Evolutionary conservation across 2,113 vertebrate genomes (phyloP).

Genomic region (Myotis brandtii): DNA sequence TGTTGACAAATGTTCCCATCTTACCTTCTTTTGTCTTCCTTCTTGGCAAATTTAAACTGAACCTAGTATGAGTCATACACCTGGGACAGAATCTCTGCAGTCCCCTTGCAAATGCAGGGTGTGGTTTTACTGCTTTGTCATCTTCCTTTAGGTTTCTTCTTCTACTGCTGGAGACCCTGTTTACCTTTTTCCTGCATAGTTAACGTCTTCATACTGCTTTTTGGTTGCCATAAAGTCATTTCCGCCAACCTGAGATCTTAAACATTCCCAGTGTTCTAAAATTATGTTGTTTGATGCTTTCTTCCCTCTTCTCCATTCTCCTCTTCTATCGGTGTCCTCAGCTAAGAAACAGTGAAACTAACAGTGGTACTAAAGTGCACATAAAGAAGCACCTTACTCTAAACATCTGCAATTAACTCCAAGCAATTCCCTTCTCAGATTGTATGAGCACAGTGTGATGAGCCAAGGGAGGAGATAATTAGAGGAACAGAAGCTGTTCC

Average conservation of each 20-base stretch:
- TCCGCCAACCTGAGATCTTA: neutral
- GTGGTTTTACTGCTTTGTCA: neutral
- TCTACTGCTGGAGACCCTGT: neutral
- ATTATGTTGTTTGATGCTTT: neutral
- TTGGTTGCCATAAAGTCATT: neutral
- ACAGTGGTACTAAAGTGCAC: neutral
- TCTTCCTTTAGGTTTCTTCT: neutral
- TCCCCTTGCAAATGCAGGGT: neutral
- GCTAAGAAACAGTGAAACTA: neutral
- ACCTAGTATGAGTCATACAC: neutral
- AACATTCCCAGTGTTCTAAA: neutral
- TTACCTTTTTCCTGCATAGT: neutral
- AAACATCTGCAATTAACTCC: neutral
- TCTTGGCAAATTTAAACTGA: neutral
- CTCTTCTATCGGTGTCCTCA: neutral
- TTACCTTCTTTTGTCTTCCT: neutral
- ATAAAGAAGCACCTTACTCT: neutral
- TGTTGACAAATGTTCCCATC: neutral
- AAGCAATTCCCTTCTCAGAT: neutral
- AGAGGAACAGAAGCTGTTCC: neutral
- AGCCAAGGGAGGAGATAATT: neutral
- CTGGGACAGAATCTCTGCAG: neutral
- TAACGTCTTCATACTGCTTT: neutral
- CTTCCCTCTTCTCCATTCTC: neutral
- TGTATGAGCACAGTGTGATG: neutral